Evolutionary conservation across 2,797 vertebrate genomes (phyloP), one percentile per base, ranked within the genome.

Genomic region (Pachyuromys duprasi): DNA sequence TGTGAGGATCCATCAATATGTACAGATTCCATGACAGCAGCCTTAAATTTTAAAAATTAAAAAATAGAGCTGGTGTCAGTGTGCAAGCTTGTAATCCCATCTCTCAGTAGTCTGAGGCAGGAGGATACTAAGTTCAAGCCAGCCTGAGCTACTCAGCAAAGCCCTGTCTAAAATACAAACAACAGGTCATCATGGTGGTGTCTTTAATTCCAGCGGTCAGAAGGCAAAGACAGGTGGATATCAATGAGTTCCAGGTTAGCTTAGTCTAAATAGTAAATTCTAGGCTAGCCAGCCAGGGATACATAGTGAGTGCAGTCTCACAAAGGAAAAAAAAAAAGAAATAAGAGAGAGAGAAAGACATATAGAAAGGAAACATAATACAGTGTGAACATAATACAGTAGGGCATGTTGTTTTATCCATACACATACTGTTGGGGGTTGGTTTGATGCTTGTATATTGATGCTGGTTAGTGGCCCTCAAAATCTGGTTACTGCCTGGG

Each of bases 91-190:
- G 28, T 14, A 13, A 28, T 84, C 18, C 26, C 5, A 24, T n/a
- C 31, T 67, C 36, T 67, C 42, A 67, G 42, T 42, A 84, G 18
- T 67, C 5, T 2, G 42, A n/a, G 62, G 9, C 60, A 65, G 12
- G 31, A 84, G 42, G 3, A 24, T 8, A 67, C 0, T 24, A 26
- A 36, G 2, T 26, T 1, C 0, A 1, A 86, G 20, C 12, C 4
- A 70, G 14, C 45, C 65, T 11, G 13, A 33, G 65, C 33, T 70
- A 17, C 33, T 26, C 13, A 70, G 65, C 20, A 69, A 70, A 7
- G 36, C 45, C 4, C 20, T 69, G 83, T 9, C 28, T 70, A 36
- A 8, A 53, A 49, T 70, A 36, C 15, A n/a, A 53, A 5, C 36
- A 36, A 3, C 12, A 55, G 6, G 33, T 0, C 49, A 49, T 33